Percentiles rank a stretch among this genome's conserved stretches.
Conservation (phyloP, 2,113 vertebrate species). For the Ptilonorhynchus violaceus region DNA sequence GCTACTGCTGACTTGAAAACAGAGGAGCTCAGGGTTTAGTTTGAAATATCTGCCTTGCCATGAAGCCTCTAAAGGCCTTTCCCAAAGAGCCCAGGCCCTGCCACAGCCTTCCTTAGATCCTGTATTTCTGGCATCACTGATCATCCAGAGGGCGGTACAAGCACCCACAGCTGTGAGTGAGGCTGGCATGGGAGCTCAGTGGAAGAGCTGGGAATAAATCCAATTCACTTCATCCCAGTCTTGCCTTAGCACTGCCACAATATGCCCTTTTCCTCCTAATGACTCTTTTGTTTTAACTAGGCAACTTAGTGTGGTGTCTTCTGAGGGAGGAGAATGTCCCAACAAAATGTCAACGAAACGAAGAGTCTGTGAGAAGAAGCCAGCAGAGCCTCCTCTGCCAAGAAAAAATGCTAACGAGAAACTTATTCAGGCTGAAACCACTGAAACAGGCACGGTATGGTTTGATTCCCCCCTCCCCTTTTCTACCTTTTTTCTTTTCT, state of each 20-base stretch:
- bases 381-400: conserved; percentile 50
- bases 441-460: conserved; percentile 84
- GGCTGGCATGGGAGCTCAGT: background rate
- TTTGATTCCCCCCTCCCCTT: background rate
- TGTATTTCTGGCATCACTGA: background rate
- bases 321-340: conserved; percentile 81
- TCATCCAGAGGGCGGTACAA: background rate
- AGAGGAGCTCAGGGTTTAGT: background rate
- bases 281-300: conserved; percentile 65
- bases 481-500: background rate
- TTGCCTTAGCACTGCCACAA: background rate
- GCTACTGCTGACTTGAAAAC: background rate
- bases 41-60: background rate
- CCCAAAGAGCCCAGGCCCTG: background rate
- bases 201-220: background rate
- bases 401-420: conserved; percentile 61
- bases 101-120: background rate
- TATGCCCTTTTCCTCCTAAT: background rate
- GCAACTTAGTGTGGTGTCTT: conserved; percentile 88
- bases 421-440: conserved; percentile 84
- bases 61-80: background rate
- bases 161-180: background rate
- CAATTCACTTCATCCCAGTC: background rate
- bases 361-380: conserved; percentile 74
- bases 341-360: conserved; percentile 74